Base-by-base conservation (phyloP, 2,797 vertebrate species). In the Caiman crocodilus region DNA sequence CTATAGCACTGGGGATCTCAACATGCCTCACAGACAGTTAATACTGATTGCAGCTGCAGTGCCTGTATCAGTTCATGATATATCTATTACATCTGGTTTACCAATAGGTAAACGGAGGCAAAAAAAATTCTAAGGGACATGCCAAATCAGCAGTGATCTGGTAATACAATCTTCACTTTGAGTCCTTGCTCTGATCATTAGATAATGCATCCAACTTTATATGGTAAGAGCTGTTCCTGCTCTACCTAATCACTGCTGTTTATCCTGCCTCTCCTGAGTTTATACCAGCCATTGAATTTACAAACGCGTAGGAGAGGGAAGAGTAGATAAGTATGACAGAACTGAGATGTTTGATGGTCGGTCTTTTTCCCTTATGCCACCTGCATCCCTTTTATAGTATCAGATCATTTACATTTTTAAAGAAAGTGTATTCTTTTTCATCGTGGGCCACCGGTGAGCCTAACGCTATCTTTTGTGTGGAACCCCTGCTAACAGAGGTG, bases 361-460 rank as follows among this genome's bases (percentile, higher is more conserved):
- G 89, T 94, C 89, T 96, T 93, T 85, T 23, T 95, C 95, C 88
- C 91, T 89, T 90, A 89, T 78, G 92, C 94, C 95, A 95, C 94
- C 89, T 97, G 94, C 92, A 94, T 94, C 95, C 93, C 90, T 96
- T 96, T 97, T 94, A 94, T 91, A 92, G 76, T 50, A 94, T 85
- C 56, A 42, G 87, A 95, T 94, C 79, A 93, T 96, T 96, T 97
- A 79, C 91, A 95, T 96, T 94, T 97, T 96, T 95, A 96, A 96
- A 96, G 94, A 82, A 97, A 96, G 94, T 91, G 79, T 85, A 77
- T 96, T 97, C 96, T 96, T 97, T 97, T 97, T 97, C 97, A 97
- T 96, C 90, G 4, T 2, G 81, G 90, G 94, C 95, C 93, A 88
- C 94, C 88, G 83, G 86, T 85, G 90, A 94, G 93, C 73, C 87